Conservation (phyloP, 2,888 invertebrate genomes). For the Sphaeridia pumilis region DNA sequence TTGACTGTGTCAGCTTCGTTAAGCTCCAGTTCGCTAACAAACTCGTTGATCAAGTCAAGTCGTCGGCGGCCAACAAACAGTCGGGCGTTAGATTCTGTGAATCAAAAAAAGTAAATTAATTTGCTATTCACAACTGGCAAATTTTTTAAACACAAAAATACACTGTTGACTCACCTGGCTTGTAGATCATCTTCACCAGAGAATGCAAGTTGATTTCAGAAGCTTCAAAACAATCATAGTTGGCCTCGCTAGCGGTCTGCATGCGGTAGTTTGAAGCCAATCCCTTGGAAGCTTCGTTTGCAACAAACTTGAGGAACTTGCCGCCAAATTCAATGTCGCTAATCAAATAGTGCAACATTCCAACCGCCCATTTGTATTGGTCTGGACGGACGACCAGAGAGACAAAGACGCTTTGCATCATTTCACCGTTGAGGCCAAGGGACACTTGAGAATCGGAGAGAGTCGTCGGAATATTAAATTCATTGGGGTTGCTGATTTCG, state of each 20-base stretch:
- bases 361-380: slow-evolving; percentile 62
- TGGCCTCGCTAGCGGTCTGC: slow-evolving; percentile 31
- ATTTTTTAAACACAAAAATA: neutral
- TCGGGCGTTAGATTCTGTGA: slow-evolving; percentile 32
- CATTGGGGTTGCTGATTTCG: slow-evolving; percentile 31
- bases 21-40: slow-evolving; percentile 20
- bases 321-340: slow-evolving; percentile 57
- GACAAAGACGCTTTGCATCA: slow-evolving; percentile 34
- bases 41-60: slow-evolving; percentile 32
- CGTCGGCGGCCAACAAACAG: slow-evolving; percentile 34
- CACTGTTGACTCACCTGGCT: slow-evolving; percentile 19
- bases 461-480: slow-evolving; percentile 31
- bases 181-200: slow-evolving; percentile 31
- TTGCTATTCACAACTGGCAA: neutral
- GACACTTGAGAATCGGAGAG: slow-evolving; percentile 34
- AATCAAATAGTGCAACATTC: slow-evolving; percentile 64
- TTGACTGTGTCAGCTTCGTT: slow-evolving; percentile 15
- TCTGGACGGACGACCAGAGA: slow-evolving; percentile 55
- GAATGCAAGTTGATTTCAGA: slow-evolving; percentile 34
- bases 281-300: slow-evolving; percentile 48
- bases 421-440: slow-evolving; percentile 33
- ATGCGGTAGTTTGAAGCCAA: slow-evolving; percentile 32
- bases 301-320: slow-evolving; percentile 62
- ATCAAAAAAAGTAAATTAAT: neutral
- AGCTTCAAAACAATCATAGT: slow-evolving; percentile 34